Percentiles rank a stretch among this genome's conserved stretches.
Conservation (phyloP, 2,113 vertebrate genomes). For the Odocoileus hemionus region DNA sequence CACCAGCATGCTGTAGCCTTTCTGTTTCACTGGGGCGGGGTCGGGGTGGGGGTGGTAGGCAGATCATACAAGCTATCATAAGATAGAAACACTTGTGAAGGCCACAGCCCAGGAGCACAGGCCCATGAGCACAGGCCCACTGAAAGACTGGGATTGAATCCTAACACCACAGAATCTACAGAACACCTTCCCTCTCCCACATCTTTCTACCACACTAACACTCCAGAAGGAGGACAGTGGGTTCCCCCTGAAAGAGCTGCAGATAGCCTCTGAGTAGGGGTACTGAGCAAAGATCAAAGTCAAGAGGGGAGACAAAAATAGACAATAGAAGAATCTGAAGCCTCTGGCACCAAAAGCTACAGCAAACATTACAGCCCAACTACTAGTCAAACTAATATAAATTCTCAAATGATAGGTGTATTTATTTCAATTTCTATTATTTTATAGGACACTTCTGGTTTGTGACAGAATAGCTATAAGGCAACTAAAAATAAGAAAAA, state of each 20-base stretch:
- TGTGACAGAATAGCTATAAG: not conserved
- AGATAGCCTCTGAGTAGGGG: not conserved
- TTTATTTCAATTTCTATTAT: not conserved
- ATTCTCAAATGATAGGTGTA: not conserved
- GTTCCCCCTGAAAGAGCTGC: not conserved
- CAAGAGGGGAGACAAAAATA: not conserved
- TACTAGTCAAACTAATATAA: not conserved
- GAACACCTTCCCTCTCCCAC: not conserved
- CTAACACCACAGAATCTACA: not conserved
- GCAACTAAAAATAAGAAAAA: not conserved
- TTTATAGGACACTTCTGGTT: not conserved
- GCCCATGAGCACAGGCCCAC: not conserved
- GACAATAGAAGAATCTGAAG: not conserved
- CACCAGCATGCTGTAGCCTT: not conserved
- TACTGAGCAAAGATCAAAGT: not conserved
- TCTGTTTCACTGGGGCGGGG: not conserved
- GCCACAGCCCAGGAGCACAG: not conserved
- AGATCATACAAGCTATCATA: not conserved
- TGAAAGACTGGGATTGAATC: not conserved
- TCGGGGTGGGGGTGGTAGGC: not conserved
- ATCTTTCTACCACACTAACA: not conserved
- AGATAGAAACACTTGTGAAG: not conserved
- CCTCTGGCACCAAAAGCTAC: not conserved
- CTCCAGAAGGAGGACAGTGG: not conserved
- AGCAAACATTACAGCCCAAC: not conserved